Percentiles rank a stretch among this genome's conserved stretches.
Conservation (phyloP, 2,113 vertebrate genomes). For the Aphelocoma coerulescens region DNA sequence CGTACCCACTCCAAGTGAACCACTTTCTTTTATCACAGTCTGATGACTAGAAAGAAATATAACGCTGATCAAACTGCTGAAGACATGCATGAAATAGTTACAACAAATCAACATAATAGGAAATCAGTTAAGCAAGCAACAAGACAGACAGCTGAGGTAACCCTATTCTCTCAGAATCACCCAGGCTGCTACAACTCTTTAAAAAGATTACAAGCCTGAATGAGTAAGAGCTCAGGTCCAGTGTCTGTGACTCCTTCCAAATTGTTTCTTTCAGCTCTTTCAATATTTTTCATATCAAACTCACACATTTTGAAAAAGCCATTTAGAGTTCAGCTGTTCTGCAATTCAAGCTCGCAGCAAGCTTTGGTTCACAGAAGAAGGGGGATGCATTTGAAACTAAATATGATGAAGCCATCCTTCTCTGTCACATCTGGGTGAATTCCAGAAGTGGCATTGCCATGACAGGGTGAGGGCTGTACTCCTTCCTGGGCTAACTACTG, state of each 20-base stretch:
- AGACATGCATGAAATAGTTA: constrained; percentile 43
- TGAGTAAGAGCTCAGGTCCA: not conserved
- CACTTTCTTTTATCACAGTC: not conserved
- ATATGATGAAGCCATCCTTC: constrained; percentile 4
- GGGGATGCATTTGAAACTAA: not conserved
- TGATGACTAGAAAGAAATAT: not conserved
- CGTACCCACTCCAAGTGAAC: not conserved
- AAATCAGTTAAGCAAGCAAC: constrained; percentile 56
- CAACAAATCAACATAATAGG: constrained; percentile 52
- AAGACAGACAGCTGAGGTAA: constrained; percentile 29
- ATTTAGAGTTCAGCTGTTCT: constrained; percentile 12
- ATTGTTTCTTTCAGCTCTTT: constrained; percentile 36
- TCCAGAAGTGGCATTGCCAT: not conserved
- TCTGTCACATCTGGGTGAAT: not conserved
- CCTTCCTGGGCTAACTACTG: not conserved
- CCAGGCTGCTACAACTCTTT: constrained; percentile 4
- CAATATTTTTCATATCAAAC: constrained; percentile 34
- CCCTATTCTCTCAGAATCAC: constrained; percentile 31
- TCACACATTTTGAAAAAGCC: constrained; percentile 16
- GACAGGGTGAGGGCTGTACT: not conserved
- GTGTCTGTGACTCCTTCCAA: constrained; percentile 27
- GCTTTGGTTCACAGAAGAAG: not conserved
- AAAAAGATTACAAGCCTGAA: constrained; percentile 36
- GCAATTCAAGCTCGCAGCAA: not conserved
- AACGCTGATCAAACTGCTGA: not conserved